Conservation (phyloP, 1,140 invertebrate species). For the Penaeus chinensis region DNA sequence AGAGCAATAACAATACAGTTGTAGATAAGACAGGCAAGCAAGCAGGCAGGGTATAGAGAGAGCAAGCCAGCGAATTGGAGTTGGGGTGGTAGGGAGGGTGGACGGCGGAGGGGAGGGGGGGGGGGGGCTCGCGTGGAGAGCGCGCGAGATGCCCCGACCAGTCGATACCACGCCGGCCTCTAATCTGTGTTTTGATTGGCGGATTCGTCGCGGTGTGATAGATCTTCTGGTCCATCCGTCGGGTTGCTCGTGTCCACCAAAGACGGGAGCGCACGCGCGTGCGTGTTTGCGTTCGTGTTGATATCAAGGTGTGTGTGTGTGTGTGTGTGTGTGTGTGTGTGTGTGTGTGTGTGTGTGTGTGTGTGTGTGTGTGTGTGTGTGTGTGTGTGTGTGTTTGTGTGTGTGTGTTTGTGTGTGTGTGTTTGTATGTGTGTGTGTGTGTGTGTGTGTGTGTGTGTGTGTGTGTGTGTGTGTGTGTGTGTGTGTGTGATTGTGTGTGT, state of each 20-base stretch:
- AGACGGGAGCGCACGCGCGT: too few relatives aligned
- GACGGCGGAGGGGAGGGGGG: background rate
- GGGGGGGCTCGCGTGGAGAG: background rate
- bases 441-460: too few relatives aligned
- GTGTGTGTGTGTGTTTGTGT: background rate
- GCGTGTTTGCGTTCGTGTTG: too few relatives aligned
- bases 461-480: too few relatives aligned
- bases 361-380: conserved; percentile 29
- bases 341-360: conserved; percentile 39
- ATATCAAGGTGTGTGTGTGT: too few relatives aligned
- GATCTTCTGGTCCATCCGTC: too few relatives aligned
- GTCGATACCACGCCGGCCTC: background rate
- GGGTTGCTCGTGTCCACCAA: too few relatives aligned
- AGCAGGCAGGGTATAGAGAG: conserved; percentile 33
- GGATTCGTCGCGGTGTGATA: too few relatives aligned
- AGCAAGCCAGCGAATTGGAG: conserved; percentile 33
- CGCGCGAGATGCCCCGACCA: background rate
- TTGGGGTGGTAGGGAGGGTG: background rate
- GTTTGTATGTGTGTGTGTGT: too few relatives aligned
- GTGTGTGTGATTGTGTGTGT: background rate
- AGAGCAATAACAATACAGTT: background rate
- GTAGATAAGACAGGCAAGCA: conserved; percentile 36
- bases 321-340: background rate
- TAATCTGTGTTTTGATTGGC: too few relatives aligned
- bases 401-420: too few relatives aligned